A percentile compares a stretch with the other conserved stretches of the same genome.
These are phyloP conservation scores for Onychomys torridus DNA, from an alignment of 2,797 vertebrate species.

Conservation along the genomic window DNA sequence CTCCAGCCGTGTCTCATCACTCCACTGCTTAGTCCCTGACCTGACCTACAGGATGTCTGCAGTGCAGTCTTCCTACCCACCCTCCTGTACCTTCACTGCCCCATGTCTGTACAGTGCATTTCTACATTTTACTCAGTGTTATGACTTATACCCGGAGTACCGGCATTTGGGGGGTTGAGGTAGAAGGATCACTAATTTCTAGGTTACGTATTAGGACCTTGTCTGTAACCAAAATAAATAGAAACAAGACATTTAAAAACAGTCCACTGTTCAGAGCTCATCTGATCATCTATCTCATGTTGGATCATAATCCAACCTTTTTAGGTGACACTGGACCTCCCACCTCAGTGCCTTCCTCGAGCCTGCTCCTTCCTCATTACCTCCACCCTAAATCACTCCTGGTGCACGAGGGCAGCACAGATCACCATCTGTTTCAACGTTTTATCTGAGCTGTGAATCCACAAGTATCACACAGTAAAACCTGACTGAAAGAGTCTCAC, in stretches of 20 bases:
- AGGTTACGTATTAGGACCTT: background rate
- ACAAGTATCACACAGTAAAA: background rate
- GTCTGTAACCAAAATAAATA: background rate
- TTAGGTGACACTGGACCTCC: background rate
- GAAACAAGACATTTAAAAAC: background rate
- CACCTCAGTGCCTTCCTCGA: no score
- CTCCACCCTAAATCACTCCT: background rate
- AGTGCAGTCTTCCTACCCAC: rapidly evolving
- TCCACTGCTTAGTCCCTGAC: background rate
- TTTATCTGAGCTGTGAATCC: background rate
- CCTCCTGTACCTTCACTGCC: rapidly evolving
- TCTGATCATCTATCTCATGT: background rate
- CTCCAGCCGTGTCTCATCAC: background rate
- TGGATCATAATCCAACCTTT: background rate
- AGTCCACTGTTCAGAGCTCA: background rate
- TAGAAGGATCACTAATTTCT: background rate
- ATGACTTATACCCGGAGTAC: background rate
- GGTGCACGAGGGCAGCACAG: background rate
- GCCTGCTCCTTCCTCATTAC: rapidly evolving
- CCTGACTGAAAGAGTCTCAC: background rate
- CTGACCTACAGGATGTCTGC: rapidly evolving
- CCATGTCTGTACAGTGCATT: background rate
- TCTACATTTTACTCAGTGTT: background rate
- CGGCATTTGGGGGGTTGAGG: background rate
- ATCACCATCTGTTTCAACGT: rapidly evolving